Evolutionary conservation across 1,140 invertebrate species (phyloP), one percentile per base, ranked within the genome.

Genomic region (Pristionchus pacificus): DNA sequence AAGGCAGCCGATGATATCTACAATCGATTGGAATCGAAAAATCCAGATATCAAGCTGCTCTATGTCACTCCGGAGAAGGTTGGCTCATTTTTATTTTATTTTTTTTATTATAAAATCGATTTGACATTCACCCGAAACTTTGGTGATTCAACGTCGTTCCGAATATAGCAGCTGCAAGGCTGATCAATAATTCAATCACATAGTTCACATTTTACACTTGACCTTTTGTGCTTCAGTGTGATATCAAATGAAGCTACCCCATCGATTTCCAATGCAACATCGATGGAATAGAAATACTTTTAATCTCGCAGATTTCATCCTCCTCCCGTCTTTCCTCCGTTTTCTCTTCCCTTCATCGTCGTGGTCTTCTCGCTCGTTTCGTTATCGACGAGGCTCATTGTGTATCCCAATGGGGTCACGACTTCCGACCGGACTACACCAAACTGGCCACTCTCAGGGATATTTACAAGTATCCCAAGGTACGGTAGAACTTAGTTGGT

Each of bases 171-270:
- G n/a, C n/a, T n/a, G n/a, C n/a, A n/a, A n/a, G n/a, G n/a, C n/a
- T n/a, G n/a, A n/a, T n/a, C n/a, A n/a, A n/a, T n/a, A n/a, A 86
- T 90, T 97, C 1, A 98, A 95, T 0, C 96, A 95, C 0, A 95
- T 79, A 67, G 76, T 32, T 69, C 67, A 77, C 19, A 62, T 19
- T 14, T 28, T 31, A 55, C 6, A n/a, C 24, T 29, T 60, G 24
- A 27, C 10, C 13, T n/a, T n/a, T n/a, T n/a, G n/a, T n/a, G n/a
- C n/a, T n/a, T n/a, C n/a, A n/a, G n/a, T n/a, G n/a, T n/a, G n/a
- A n/a, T 57, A 19, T 3, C 31, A 3, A 60, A 19, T 30, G 32
- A 24, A 28, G 38, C 55, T 57, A 31, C 24, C 19, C 32, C 10
- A 1, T 30, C 27, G 31, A 33, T n/a, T 55, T 60, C 32, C 27